A percentile compares a stretch with the other conserved stretches of the same genome.
Conservation (phyloP, 2,888 invertebrate species). For the Nudaria mundana region DNA sequence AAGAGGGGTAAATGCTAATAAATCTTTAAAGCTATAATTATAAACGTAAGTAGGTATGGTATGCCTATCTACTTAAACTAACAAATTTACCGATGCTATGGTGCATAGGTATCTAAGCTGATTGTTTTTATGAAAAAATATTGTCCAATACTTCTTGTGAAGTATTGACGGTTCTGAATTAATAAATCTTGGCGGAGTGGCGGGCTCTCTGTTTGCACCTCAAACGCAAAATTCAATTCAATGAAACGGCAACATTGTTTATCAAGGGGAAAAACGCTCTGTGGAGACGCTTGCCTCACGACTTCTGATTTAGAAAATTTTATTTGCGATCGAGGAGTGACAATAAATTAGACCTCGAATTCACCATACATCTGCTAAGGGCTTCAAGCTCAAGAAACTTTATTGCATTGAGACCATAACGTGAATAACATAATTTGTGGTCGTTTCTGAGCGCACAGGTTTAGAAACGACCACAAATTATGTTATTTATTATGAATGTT, state of each 20-base stretch:
- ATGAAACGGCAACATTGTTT: slow-evolving; percentile 57
- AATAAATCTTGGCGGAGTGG: slow-evolving; percentile 22
- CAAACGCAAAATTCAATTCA: slow-evolving; percentile 50
- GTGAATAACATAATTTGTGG: no score
- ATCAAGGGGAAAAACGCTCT: slow-evolving; percentile 49
- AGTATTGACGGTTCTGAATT: no score
- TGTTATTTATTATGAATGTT: no score
- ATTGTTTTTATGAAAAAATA: no score
- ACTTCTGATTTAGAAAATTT: slow-evolving; percentile 38
- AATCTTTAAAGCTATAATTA: slow-evolving; percentile 11
- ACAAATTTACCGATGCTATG: slow-evolving; percentile 3
- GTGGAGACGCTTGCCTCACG: slow-evolving; percentile 35
- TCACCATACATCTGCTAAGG: slow-evolving; percentile 34
- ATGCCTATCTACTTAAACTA: slow-evolving; percentile 1
- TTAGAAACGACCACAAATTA: no score
- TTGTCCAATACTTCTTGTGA: no score
- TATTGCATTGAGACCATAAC: no score
- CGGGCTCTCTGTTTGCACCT: slow-evolving; percentile 18
- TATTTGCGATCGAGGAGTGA: slow-evolving; percentile 16
- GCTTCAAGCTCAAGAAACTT: no score
- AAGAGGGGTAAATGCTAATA: slow-evolving; percentile 15
- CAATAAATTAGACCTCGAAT: slow-evolving; percentile 39
- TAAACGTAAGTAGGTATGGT: no score
- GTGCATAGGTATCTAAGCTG: no score
- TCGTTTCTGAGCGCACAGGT: no score